Conservation (phyloP, 2,888 invertebrate genomes). For the Drosophila neotestacea region DNA sequence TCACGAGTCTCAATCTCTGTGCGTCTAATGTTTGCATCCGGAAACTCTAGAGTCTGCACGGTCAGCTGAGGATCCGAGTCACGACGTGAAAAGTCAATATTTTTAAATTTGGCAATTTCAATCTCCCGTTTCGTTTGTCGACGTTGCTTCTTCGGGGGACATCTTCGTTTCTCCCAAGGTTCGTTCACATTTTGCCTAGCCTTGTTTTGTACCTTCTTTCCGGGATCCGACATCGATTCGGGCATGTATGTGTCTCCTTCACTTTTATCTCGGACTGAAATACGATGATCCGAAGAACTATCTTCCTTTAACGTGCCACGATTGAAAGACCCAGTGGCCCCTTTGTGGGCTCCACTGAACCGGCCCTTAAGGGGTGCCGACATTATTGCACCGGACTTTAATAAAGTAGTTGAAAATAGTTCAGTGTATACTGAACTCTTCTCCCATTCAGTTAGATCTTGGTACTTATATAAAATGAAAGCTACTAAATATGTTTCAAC, state of each 20-base stretch:
- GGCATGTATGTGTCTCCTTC: conserved; percentile 30
- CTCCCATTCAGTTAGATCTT: not conserved
- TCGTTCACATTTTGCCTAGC: not conserved
- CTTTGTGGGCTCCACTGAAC: not conserved
- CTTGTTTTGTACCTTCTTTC: not conserved
- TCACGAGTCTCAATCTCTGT: conserved; percentile 58
- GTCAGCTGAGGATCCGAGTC: conserved; percentile 54
- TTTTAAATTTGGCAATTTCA: conserved; percentile 59
- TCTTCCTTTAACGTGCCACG: no score
- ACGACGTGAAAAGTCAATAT: conserved; percentile 58
- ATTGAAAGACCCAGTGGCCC: not conserved
- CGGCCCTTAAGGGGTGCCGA: not conserved
- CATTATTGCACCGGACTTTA: conserved; percentile 24
- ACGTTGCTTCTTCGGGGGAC: conserved; percentile 44
- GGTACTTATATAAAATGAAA: conserved; percentile 6
- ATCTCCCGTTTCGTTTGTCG: conserved; percentile 35
- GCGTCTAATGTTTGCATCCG: conserved; percentile 49
- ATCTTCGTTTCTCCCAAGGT: conserved; percentile 19
- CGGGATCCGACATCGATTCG: not conserved
- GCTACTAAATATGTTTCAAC: not conserved
- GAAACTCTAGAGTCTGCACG: conserved; percentile 73
- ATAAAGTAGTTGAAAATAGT: not conserved
- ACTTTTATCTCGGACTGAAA: not conserved
- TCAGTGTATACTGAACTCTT: not conserved
- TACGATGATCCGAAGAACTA: not conserved